These are phyloP conservation scores for Babyrousa celebensis DNA, from an alignment of 2,797 vertebrate genomes.

Conservation along the genomic window DNA sequence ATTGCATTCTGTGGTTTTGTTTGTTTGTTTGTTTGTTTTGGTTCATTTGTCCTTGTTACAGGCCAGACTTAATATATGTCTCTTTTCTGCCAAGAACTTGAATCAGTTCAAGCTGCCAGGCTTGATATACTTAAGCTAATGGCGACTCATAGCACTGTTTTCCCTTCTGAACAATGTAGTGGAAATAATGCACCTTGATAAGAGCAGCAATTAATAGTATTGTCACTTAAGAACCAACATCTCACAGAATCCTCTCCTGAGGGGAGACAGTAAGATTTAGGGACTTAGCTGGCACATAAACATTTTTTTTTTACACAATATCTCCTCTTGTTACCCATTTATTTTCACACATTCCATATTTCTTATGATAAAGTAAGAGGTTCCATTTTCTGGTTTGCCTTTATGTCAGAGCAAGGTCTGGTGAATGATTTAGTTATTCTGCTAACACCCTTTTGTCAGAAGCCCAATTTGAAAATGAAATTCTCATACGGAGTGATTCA, in stretches of 20 bases:
- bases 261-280: background rate
- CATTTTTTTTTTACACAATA: slow-evolving; percentile 19
- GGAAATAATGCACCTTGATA: background rate
- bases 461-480: slow-evolving; percentile 49
- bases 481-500: background rate
- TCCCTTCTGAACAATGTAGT: background rate
- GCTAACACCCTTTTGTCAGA: background rate
- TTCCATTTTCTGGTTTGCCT: slow-evolving; percentile 8
- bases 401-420: background rate
- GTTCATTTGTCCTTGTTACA: background rate
- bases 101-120: background rate
- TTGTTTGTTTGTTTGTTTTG: background rate
- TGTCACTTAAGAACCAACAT: background rate
- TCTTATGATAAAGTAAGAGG: background rate
- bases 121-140: background rate
- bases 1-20: background rate
- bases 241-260: background rate
- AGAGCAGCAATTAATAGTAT: background rate
- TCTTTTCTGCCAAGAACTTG: background rate
- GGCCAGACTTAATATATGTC: background rate
- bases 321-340: background rate
- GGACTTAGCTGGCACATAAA: background rate
- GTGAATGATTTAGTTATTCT: slow-evolving; percentile 8
- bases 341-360: background rate
- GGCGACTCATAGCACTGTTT: background rate